Percentiles rank a stretch among this genome's conserved stretches.
Conservation (phyloP, 2,888 invertebrate species). For the Petrolisthes manimaculis region DNA sequence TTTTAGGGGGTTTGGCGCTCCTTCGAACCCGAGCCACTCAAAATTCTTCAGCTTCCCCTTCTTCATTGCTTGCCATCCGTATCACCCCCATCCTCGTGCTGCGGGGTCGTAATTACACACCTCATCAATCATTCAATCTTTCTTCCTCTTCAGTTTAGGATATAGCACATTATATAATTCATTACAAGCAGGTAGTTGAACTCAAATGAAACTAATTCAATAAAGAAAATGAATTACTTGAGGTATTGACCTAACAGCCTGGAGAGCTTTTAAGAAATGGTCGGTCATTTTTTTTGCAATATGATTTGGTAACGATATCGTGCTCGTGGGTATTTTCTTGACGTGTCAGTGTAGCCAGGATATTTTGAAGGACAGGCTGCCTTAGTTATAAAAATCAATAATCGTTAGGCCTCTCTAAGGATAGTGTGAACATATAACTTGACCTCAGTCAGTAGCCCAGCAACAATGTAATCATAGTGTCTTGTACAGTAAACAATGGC, state of each 20-base stretch:
- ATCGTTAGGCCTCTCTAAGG: too few relatives aligned
- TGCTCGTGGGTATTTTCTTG: neutral
- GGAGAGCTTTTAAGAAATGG: too few relatives aligned
- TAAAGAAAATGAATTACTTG: too few relatives aligned
- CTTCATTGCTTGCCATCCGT: neutral
- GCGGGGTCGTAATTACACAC: neutral
- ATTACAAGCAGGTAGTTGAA: too few relatives aligned
- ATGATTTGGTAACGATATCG: neutral
- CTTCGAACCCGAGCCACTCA: neutral
- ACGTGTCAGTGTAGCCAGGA: neutral
- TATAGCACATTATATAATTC: neutral
- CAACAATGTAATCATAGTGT: too few relatives aligned
- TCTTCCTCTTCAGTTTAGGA: neutral
- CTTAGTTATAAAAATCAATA: too few relatives aligned
- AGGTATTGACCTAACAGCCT: too few relatives aligned
- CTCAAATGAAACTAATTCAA: too few relatives aligned
- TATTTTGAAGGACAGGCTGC: neutral
- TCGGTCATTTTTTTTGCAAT: too few relatives aligned
- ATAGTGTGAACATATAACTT: too few relatives aligned
- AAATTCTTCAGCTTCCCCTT: neutral
- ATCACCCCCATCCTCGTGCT: neutral
- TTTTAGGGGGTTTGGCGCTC: neutral
- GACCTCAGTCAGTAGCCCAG: too few relatives aligned
- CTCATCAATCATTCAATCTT: neutral
- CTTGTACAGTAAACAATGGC: too few relatives aligned